Percentiles rank a stretch among this genome's conserved stretches.
phyloP scores from a whole-genome alignment of 2,888 invertebrate species.

The Noctua fimbriata region DNA sequence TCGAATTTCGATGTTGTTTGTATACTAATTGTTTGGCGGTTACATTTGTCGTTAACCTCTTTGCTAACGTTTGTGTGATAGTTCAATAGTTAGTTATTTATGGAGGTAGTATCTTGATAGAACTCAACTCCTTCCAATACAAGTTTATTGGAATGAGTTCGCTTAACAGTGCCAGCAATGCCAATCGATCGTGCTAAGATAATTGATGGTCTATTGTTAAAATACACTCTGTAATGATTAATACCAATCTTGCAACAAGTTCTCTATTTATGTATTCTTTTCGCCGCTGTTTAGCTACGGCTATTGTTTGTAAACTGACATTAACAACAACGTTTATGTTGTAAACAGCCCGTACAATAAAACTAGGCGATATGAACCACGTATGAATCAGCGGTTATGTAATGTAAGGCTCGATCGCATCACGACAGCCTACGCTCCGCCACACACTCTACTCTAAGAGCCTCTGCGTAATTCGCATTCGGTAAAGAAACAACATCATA shows the following conservation, averaged over 20 bases:
- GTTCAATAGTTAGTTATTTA: constrained; percentile 8
- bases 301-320: constrained; percentile 50
- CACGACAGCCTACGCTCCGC: constrained; percentile 58
- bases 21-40: constrained; percentile 42
- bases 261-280: constrained; percentile 45
- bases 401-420: constrained; percentile 66
- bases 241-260: constrained; percentile 22
- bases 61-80: constrained; percentile 31
- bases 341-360: constrained; percentile 53
- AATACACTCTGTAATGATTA: constrained; percentile 10
- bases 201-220: constrained; percentile 32
- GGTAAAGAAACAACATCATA: constrained; percentile 45
- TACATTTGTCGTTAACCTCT: constrained; percentile 42
- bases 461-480: constrained; percentile 33
- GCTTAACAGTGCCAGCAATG: constrained; percentile 15
- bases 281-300: constrained; percentile 17
- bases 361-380: constrained; percentile 57
- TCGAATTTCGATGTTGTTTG: constrained; percentile 44
- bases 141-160: constrained; percentile 24
- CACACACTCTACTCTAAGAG: constrained; percentile 9
- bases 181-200: constrained; percentile 18
- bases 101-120: constrained; percentile 3
- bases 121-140: constrained; percentile 11
- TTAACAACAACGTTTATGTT: constrained; percentile 44
- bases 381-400: constrained; percentile 68